Base-by-base conservation (phyloP, 1,140 invertebrate species). In the Gonioctena quinquepunctata region DNA sequence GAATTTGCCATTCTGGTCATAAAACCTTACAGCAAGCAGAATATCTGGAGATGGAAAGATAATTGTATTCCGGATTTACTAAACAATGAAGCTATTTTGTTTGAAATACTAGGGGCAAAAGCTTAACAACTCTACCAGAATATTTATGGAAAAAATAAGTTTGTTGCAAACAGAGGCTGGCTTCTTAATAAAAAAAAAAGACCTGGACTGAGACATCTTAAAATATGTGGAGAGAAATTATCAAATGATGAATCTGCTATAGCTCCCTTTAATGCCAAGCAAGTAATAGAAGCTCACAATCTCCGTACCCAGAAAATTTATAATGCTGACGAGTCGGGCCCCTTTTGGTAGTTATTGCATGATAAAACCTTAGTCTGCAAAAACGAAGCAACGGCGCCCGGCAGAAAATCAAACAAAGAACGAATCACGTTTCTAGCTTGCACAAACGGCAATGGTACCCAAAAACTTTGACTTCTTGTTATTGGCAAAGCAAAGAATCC, bases 311-410 rank as follows among this genome's bases (percentile, higher is more conserved):
- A 52, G 70, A 74, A 81, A 77, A 72, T 85, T 49, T 82, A 84
- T 69, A 84, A 84, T 74, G 78, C 76, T 62, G 83, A 84, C 66
- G 81, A 84, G 78, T 77, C 77, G 27, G 80, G 79, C 18, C 71
- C 85, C 26, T 72, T 77, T 76, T 84, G 77, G 73, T 83, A 82
- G 77, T 66, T 68, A 66, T 62, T 84, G 25, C 80, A 80, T 21
- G 69, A 52, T 50, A 81, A 79, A 76, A 76, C 77, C 54, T 68
- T 80, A 25, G 76, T 78, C 61, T 73, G 71, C 57, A 64, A 70
- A 66, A 69, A 77, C 69, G 77, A 82, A 79, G 73, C 68, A 69
- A 65, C 72, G 70, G 77, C 78, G 70, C 74, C 76, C 64, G 77
- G 77, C 65, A 76, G 68, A 52, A 81, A 84, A 76, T 66, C 78